Conservation (phyloP, 2,797 vertebrate genomes). For the Tiaroga cobitis region DNA sequence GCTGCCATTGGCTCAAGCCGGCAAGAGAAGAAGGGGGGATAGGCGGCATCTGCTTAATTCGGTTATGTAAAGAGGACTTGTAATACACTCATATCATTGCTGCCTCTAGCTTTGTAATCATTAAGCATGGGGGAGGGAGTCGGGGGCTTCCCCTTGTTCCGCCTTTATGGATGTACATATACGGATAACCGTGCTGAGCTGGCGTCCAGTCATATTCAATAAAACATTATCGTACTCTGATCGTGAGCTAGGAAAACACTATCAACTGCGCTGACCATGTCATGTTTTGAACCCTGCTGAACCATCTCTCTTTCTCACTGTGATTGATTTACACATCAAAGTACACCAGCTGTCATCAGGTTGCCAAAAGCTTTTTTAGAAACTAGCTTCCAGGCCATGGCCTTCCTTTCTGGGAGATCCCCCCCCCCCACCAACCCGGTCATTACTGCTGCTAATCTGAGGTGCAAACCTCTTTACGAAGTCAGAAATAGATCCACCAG, state of each 20-base stretch:
- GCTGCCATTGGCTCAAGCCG: slow-evolving; percentile 68
- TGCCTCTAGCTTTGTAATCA: slow-evolving; percentile 61
- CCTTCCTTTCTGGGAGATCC: slow-evolving; percentile 23
- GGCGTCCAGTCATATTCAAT: slow-evolving; percentile 8
- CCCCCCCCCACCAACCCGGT: slow-evolving; percentile 43
- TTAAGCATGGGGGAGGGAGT: slow-evolving; percentile 35
- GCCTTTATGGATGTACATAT: slow-evolving; percentile 45
- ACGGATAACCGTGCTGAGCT: slow-evolving; percentile 22
- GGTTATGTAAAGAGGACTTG: slow-evolving; percentile 79
- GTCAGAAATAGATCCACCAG: slow-evolving; percentile 73
- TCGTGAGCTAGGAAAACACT: not conserved
- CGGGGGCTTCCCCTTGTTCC: slow-evolving; percentile 25
- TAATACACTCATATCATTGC: slow-evolving; percentile 71
- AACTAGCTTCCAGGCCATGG: not conserved
- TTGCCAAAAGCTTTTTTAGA: slow-evolving; percentile 7
- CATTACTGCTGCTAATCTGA: slow-evolving; percentile 78
- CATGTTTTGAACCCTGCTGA: slow-evolving; percentile 10
- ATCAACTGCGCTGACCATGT: not conserved
- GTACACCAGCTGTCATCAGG: slow-evolving; percentile 26
- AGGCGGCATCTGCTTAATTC: slow-evolving; percentile 74
- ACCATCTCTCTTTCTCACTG: not conserved
- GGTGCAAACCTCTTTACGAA: slow-evolving; percentile 74
- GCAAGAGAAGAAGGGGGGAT: slow-evolving; percentile 47
- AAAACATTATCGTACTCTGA: slow-evolving; percentile 3
- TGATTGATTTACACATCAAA: slow-evolving; percentile 11